A percentile compares a stretch with the other conserved stretches of the same genome.
phyloP scores from a whole-genome alignment of 2,797 vertebrate species.

The Hylomyscus alleni region DNA sequence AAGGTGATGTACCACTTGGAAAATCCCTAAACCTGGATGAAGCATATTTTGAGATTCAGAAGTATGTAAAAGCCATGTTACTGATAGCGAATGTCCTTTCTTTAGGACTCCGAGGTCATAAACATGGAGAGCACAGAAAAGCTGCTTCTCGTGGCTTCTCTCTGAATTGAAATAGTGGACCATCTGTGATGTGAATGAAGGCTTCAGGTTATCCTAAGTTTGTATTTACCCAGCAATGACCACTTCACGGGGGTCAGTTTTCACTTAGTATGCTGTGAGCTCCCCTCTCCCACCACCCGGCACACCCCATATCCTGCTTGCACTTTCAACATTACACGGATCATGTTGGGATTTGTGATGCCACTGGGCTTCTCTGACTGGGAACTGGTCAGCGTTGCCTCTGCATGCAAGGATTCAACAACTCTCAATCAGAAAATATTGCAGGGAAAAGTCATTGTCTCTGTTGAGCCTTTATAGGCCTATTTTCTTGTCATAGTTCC shows the following conservation, averaged over 20 bases:
- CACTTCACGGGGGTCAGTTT: background rate
- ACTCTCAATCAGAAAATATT: background rate
- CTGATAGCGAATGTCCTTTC: accelerated
- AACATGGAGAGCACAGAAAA: background rate
- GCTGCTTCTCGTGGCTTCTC: background rate
- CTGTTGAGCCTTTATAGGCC: background rate
- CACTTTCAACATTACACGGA: background rate
- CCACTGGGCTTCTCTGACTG: background rate
- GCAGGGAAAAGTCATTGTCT: background rate
- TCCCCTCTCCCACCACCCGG: background rate
- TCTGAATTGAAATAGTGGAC: background rate
- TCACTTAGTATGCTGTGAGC: background rate
- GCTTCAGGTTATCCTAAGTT: background rate
- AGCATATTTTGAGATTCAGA: background rate
- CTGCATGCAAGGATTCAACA: background rate
- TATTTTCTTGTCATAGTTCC: background rate
- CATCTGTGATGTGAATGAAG: background rate
- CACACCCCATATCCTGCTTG: background rate
- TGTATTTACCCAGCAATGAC: background rate
- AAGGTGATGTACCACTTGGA: background rate
- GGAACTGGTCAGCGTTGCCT: too few relatives aligned
- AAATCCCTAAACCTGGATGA: background rate
- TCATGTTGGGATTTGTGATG: background rate
- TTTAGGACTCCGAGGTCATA: background rate
- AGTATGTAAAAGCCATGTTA: background rate